Conservation (phyloP, 2,113 vertebrate genomes). For the Ceyx cyanopectus region DNA sequence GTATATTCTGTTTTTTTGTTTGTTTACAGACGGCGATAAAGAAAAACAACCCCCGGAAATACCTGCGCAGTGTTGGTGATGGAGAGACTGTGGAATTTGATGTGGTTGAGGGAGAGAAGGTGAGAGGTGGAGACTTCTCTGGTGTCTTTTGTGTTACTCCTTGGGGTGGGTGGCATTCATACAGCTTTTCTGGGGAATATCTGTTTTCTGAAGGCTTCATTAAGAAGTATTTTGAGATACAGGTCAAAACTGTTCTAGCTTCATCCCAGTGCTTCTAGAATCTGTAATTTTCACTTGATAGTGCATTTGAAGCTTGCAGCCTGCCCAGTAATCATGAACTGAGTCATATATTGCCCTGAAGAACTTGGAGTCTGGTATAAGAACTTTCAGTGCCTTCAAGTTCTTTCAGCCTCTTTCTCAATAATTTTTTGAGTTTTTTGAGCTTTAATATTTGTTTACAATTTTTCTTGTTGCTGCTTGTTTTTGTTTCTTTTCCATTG, state of each 20-base stretch:
- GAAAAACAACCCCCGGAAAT: conserved; percentile 97
- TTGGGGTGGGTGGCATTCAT: not conserved
- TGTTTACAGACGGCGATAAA: conserved; percentile 90
- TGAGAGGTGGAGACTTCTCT: conserved; percentile 24
- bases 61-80: conserved; percentile 94
- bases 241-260: not conserved
- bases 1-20: not conserved
- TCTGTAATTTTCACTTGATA: not conserved
- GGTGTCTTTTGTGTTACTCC: not conserved
- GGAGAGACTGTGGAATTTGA: conserved; percentile 97
- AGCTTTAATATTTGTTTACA: not conserved
- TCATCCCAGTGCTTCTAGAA: not conserved
- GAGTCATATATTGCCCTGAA: not conserved
- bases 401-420: not conserved
- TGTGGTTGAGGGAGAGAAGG: conserved; percentile 94
- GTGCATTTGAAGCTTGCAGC: not conserved
- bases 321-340: not conserved
- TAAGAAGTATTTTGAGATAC: not conserved
- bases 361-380: not conserved
- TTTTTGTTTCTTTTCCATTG: not conserved
- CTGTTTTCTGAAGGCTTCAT: not conserved
- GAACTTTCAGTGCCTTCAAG: not conserved
- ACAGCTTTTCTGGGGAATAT: not conserved
- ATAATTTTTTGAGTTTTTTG: not conserved
- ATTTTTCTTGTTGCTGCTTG: not conserved